phyloP scores from a whole-genome alignment of 2,797 vertebrate genomes.

The Allobates femoralis region DNA sequence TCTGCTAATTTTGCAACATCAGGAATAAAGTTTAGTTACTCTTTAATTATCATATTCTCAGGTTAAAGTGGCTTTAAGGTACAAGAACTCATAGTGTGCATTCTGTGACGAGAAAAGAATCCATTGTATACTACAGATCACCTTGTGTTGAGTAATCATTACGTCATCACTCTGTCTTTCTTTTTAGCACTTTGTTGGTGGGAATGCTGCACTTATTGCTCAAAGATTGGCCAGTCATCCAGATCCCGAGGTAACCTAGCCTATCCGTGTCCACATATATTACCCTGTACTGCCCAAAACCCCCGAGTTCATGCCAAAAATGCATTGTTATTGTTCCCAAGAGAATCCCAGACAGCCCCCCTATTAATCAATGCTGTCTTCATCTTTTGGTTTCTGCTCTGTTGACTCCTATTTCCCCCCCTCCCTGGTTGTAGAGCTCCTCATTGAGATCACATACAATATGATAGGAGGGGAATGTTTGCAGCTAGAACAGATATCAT shows the following conservation, averaged over 20 bases:
- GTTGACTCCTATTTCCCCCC: too few species aligned
- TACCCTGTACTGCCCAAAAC: background rate
- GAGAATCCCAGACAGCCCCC: too few species aligned
- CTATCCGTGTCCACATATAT: background rate
- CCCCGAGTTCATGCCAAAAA: background rate
- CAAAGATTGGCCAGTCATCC: conserved; percentile 91
- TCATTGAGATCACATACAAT: too few species aligned
- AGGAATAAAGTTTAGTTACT: too few species aligned
- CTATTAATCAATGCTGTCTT: too few species aligned
- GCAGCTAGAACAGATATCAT: too few species aligned
- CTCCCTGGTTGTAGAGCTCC: too few species aligned
- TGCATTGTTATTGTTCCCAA: background rate
- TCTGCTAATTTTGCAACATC: too few species aligned
- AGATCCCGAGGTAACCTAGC: conserved; percentile 82
- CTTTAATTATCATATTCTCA: rapidly evolving
- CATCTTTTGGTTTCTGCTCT: too few species aligned
- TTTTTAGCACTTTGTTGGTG: conserved; percentile 91
- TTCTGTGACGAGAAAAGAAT: background rate
- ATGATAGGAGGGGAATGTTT: too few species aligned
- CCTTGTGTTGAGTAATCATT: background rate
- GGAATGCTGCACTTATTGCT: conserved; percentile 97
- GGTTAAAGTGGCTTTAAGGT: background rate
- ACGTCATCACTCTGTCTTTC: background rate
- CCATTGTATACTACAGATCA: background rate
- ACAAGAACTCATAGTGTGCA: background rate